Evolutionary conservation across 2,797 vertebrate genomes (phyloP), one percentile per base, ranked within the genome.

Genomic region (Carcharodon carcharias): DNA sequence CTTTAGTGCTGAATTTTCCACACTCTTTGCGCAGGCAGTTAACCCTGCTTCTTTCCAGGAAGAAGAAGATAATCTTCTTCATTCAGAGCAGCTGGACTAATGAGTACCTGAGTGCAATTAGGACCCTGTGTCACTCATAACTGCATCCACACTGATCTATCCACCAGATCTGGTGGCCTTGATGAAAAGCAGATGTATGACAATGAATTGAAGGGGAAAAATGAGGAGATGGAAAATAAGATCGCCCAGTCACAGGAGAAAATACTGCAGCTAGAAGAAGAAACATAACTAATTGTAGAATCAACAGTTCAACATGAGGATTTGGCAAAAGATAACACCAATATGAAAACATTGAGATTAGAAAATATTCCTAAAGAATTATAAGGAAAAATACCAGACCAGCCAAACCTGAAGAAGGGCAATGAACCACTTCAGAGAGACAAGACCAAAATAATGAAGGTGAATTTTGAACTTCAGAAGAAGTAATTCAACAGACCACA

Each of bases 301-400:
- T 50, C 45, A 50, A 97, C 97, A 95, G 97, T 97, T 9, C 58
- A 6, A 28, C 97, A 97, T 0, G 97, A 98, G 88, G 97, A 96
- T 35, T 97, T 97, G 0, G 97, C 97, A 91, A 97, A 97, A 97
- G 97, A 98, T 65, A 97, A 97, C 0, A 97, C 97, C 45, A 50
- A 50, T 65, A 97, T 97, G 61, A 97, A 97, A n/a, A 97, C 98
- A 11, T 50, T 97, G 35, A 94, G 97, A 91, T 96, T 98, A 96
- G 97, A 96, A n/a, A 97, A 97, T 56, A 96, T 96, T 89, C 67
- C 98, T 95, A 96, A n/a, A 50, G 96, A 93, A 0, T 88, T n/a
- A 0, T 96, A 97, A 89, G 89, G 0, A 12, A 96, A 96, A 12
- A 82, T 95, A 0, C 96, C 96, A 0, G 95, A 96, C 35, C 56